Evolutionary conservation across 2,888 invertebrate species (phyloP).

Genomic region (Erynnis tages): DNA sequence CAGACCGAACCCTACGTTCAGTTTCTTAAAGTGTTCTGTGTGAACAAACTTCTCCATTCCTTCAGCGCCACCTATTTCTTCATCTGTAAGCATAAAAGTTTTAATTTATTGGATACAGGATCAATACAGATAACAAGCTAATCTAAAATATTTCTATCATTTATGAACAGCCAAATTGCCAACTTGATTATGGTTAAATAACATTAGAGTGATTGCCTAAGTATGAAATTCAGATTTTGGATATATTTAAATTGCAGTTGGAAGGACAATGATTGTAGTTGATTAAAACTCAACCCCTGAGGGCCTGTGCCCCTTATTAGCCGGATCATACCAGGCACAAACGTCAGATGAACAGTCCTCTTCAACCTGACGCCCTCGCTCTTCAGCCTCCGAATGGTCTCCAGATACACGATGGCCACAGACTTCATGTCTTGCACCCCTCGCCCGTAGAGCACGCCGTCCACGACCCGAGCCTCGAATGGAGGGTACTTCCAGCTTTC

Average conservation of each 20-base stretch:
- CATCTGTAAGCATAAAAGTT: conserved; percentile 81
- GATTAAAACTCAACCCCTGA: no score
- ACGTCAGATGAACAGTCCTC: conserved; percentile 86
- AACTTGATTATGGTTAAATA: no score
- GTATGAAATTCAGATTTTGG: no score
- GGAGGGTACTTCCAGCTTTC: conserved; percentile 95
- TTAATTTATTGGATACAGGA: neutral
- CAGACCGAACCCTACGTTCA: conserved; percentile 92
- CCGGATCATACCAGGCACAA: conserved; percentile 88
- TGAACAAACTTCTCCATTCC: conserved; percentile 90
- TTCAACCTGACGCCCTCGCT: conserved; percentile 71
- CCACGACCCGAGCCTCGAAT: conserved; percentile 91
- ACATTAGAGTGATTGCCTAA: no score
- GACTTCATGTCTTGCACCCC: conserved; percentile 95
- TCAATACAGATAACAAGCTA: neutral
- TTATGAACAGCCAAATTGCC: no score
- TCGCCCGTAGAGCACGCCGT: conserved; percentile 92
- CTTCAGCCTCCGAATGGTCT: conserved; percentile 84
- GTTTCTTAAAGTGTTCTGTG: conserved; percentile 84
- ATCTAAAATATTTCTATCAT: no score
- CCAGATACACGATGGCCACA: conserved; percentile 86
- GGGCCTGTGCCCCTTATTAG: no score
- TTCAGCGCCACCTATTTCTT: conserved; percentile 89
- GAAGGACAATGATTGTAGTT: no score
- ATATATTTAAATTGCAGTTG: no score